Conservation (phyloP, 2,888 invertebrate genomes). For the Acrobasis suavella region DNA sequence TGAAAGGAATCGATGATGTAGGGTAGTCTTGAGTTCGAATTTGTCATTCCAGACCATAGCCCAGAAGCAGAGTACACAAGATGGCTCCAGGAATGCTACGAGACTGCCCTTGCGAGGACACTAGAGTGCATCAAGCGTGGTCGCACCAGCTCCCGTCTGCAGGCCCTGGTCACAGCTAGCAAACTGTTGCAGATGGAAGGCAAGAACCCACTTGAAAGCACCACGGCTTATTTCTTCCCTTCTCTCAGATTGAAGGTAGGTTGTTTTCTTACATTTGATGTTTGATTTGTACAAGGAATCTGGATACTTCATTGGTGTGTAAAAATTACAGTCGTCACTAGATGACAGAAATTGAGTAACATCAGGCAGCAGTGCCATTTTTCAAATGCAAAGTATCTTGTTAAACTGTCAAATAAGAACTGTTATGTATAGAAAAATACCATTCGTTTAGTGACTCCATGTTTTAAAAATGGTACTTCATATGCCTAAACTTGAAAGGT, state of each 20-base stretch:
- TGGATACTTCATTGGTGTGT: too few species aligned
- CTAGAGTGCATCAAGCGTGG: constrained; percentile 81
- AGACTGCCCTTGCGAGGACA: constrained; percentile 83
- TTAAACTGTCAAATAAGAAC: too few species aligned
- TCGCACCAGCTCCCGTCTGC: constrained; percentile 75
- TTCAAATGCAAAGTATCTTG: too few species aligned
- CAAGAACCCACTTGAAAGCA: constrained; percentile 83
- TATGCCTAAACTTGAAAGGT: too few species aligned
- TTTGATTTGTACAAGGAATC: background rate
- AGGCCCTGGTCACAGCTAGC: constrained; percentile 88
- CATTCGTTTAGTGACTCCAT: too few species aligned
- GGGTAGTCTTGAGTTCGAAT: too few species aligned
- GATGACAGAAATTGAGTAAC: too few species aligned
- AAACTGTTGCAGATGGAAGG: constrained; percentile 89
- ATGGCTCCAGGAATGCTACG: constrained; percentile 88
- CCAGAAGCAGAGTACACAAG: constrained; percentile 84
- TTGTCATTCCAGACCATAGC: constrained; percentile 53
- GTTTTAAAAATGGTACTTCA: too few species aligned
- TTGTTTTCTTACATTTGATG: background rate
- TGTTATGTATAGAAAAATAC: too few species aligned
- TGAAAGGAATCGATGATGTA: too few species aligned
- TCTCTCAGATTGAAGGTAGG: constrained; percentile 83
- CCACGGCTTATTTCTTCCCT: constrained; percentile 84
- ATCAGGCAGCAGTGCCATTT: too few species aligned
- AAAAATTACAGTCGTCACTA: too few species aligned